Base-by-base conservation (phyloP, 1,140 invertebrate species). In the Leptoteleia sp. region DNA sequence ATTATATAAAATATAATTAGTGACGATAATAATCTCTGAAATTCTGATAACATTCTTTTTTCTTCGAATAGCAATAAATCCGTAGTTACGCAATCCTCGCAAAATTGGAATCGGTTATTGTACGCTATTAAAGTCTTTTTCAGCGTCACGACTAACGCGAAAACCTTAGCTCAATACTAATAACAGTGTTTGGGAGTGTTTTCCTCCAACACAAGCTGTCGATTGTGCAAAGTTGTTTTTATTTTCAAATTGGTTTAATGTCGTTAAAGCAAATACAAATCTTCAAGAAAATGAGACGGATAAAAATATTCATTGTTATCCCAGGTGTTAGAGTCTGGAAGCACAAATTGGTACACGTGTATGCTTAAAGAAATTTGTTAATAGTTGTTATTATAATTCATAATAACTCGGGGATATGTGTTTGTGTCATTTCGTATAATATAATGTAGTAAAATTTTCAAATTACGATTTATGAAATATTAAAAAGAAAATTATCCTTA, bases 261-360 rank as follows among this genome's bases (percentile, higher is more conserved):
- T 48, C 48, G 17, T 12, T 31, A 59, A 45, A 12, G 8, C 11
- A 17, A 29, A 50, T 15, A 8, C 5, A 1, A 50, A 7, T 50
- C 11, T 1, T 25, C 52, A 6, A 38, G 8, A 16, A 12, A 42
- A 35, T 17, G 33, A 22, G 19, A 33, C 19, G 37, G n/a, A 33
- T 17, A 33, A 43, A 45, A 31, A 12, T 17, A 5, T 22, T 22
- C 2, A 22, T n/a, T n/a, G n/a, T n/a, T n/a, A n/a, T n/a, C n/a
- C n/a, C 19, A 22, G 5, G 19, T 47, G 29, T 16, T 4, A 22
- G n/a, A 57, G 42, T 57, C 50, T 25, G 13, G 35, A 52, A 11
- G 1, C 43, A 3, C 27, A n/a, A 48, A 78, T 78, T 81, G 57
- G 76, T 75, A 81, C 76, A 81, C 79, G 79, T 81, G 43, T 61